Evolutionary conservation across 2,113 vertebrate genomes (phyloP).

Genomic region (Paramisgurnus dabryanus): DNA sequence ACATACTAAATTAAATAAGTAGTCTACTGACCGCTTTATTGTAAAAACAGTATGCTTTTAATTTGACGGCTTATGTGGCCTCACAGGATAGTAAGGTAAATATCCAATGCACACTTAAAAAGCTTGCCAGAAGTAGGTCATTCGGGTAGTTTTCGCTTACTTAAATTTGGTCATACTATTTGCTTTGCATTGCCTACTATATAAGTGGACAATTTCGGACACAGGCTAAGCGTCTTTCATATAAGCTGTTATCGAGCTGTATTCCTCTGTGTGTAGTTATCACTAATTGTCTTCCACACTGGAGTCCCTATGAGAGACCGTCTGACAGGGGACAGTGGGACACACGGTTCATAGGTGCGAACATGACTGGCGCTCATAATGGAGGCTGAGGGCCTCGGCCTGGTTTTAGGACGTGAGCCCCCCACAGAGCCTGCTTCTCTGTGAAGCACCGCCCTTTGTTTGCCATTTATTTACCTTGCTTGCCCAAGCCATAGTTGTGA

Average conservation of each 20-base stretch:
- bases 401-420: constrained; percentile 44
- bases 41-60: no score
- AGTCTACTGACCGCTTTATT: no score
- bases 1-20: no score
- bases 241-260: constrained; percentile 2
- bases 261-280: constrained; percentile 33
- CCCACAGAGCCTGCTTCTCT: constrained; percentile 53
- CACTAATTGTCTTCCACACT: constrained; percentile 38
- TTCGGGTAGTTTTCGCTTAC: no score
- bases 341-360: constrained; percentile 49
- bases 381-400: constrained; percentile 21
- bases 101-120: no score
- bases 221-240: no score
- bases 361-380: constrained; percentile 30
- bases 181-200: no score
- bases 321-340: constrained; percentile 46
- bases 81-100: no score
- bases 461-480: constrained; percentile 75
- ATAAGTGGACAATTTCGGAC: no score
- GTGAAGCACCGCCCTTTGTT: constrained; percentile 72
- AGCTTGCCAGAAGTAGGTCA: no score
- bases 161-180: no score
- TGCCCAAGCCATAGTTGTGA: constrained; percentile 58
- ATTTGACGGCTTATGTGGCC: no score
- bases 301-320: constrained; percentile 26